Evolutionary conservation across 2,797 vertebrate species (phyloP).

Genomic region (Hapalemur alaotrensis): DNA sequence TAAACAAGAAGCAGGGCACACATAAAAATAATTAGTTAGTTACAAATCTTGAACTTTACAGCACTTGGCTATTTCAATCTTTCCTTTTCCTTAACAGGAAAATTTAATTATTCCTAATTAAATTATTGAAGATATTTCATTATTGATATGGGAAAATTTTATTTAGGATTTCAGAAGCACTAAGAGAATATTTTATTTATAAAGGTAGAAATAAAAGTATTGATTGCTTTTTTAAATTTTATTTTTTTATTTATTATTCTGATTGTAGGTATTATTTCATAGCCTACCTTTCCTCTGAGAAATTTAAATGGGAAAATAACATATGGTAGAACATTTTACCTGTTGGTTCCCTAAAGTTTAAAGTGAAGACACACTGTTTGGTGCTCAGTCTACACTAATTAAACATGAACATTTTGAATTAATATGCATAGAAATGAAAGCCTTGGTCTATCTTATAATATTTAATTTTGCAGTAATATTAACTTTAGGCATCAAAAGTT

Average conservation of each 20-base stretch:
- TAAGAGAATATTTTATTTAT: background rate
- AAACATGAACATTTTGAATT: background rate
- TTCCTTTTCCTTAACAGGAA: background rate
- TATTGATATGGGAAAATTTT: background rate
- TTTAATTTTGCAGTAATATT: background rate
- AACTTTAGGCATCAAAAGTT: background rate
- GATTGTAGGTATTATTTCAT: background rate
- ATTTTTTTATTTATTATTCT: background rate
- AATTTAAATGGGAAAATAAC: background rate
- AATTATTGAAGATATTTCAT: background rate
- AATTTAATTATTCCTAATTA: constrained; percentile 22
- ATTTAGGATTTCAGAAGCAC: background rate
- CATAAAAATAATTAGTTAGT: background rate
- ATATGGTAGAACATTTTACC: background rate
- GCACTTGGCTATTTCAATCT: background rate
- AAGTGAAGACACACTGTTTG: background rate
- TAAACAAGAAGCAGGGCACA: background rate
- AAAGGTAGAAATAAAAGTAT: background rate
- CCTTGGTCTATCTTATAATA: background rate
- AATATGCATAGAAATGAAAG: background rate
- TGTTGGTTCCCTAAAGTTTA: background rate
- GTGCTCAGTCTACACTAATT: background rate
- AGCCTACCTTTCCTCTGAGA: background rate
- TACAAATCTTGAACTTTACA: constrained; percentile 14
- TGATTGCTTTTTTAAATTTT: background rate